Conservation (phyloP, 2,113 vertebrate species). For the Cephalophus harveyi region DNA sequence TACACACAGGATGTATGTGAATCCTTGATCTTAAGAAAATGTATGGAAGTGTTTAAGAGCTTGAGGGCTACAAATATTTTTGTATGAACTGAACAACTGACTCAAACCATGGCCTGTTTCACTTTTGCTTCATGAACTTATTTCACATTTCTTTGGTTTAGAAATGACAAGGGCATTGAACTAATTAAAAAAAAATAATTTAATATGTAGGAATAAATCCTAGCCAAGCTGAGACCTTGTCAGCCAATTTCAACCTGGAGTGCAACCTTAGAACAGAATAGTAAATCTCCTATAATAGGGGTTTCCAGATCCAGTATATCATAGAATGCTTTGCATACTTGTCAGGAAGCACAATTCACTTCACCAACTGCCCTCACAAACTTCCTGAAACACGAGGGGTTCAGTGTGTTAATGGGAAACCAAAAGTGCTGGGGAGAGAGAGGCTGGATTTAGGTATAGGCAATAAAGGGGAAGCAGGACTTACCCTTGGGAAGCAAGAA, state of each 20-base stretch:
- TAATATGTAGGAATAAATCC: constrained; percentile 71
- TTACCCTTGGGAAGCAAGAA: neutral
- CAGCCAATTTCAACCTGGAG: constrained; percentile 67
- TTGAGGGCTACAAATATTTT: neutral
- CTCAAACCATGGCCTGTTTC: neutral
- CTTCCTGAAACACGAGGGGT: constrained; percentile 29
- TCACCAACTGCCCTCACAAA: constrained; percentile 8
- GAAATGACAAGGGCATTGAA: constrained; percentile 65
- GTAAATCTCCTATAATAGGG: constrained; percentile 67
- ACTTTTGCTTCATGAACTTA: constrained; percentile 18
- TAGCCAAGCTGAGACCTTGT: constrained; percentile 65
- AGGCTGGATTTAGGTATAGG: neutral
- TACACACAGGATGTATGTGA: neutral
- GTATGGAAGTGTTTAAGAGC: neutral
- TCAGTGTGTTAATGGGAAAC: neutral
- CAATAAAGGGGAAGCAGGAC: neutral
- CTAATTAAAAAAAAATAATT: constrained; percentile 77
- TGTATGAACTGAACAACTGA: constrained; percentile 3
- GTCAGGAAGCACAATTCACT: constrained; percentile 48
- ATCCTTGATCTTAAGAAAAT: neutral
- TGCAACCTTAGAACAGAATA: constrained; percentile 48
- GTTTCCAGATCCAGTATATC: constrained; percentile 55
- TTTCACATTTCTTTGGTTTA: constrained; percentile 60
- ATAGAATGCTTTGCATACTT: constrained; percentile 43
- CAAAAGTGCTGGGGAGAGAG: neutral